Percentiles rank a stretch among this genome's conserved stretches.
phyloP scores from a whole-genome alignment of 2,113 vertebrate genomes.

The Microcebus murinus region DNA sequence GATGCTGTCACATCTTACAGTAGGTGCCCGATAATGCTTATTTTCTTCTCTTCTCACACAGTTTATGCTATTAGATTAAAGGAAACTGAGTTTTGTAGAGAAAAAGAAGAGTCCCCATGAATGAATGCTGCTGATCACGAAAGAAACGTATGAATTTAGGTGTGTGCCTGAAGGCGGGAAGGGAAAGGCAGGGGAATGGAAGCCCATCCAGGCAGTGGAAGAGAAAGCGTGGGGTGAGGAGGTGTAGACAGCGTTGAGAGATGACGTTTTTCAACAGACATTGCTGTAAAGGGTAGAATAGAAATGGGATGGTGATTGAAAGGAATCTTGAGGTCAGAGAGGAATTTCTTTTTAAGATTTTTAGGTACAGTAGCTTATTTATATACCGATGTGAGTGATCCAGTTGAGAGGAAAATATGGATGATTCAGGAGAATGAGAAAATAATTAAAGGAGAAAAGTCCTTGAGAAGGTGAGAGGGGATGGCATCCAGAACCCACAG shows the following conservation, averaged over 20 bases:
- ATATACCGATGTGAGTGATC: neutral
- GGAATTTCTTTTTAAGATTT: neutral
- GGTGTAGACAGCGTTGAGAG: neutral
- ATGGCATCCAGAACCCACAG: neutral
- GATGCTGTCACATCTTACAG: neutral
- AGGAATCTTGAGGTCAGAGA: neutral
- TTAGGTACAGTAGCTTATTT: neutral
- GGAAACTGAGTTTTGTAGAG: neutral
- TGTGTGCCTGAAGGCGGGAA: neutral
- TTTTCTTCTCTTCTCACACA: neutral
- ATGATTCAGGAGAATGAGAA: neutral
- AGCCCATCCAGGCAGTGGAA: accelerated
- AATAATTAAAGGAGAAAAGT: neutral
- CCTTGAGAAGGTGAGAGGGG: neutral
- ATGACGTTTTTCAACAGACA: neutral
- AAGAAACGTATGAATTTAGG: neutral
- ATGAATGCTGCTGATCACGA: neutral
- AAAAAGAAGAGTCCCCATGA: neutral
- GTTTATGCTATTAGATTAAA: slow-evolving; percentile 16
- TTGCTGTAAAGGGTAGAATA: neutral
- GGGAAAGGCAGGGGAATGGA: neutral
- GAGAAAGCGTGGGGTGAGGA: neutral
- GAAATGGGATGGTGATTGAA: neutral
- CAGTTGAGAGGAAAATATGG: neutral
- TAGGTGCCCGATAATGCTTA: neutral